Evolutionary conservation across 2,113 vertebrate species (phyloP), one percentile per base, ranked within the genome.

Genomic region (Prinia subflava): DNA sequence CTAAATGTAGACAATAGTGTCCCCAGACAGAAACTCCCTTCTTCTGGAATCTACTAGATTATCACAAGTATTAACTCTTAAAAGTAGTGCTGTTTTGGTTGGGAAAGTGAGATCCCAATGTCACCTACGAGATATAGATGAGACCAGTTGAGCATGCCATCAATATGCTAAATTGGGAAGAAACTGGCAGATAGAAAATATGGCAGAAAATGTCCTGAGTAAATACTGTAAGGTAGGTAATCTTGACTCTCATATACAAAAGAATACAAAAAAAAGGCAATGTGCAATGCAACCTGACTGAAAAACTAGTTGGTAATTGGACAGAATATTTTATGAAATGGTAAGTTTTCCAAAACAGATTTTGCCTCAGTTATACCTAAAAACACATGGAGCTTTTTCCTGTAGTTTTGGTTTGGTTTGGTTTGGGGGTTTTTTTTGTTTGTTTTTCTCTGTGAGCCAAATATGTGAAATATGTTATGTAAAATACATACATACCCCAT

Each of bases 361-460:
- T 96, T 93, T 75, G 7, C 15, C 73, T 85, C 82, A 70, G 8
- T 35, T 70, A 82, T 64, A 56, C 49, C 46, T 86, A 60, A 50
- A 75, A 96, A 95, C 79, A 92, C 49, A 1, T 30, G 83, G 52
- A 82, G 13, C 0, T 30, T 41, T 91, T 83, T 53, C 70, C 82
- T 60, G 8, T 46, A 91, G 83, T 31, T 90, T 80, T 75, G 94
- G 15, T 49, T 90, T 96, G 95, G 39, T 39, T 39, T 39, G 39
- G 39, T 39, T 39, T 39, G 39, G 9, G 39, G 39, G 9, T 39
- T 39, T 39, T 39, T 39, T 39, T 39, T 39, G 39, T 39, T 39
- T 94, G 15, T 49, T 90, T 96, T 95, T 91, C 73, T 92, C 75
- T 92, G 37, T 92, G 92, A 97, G 82, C 62, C 49, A 92, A 92